A percentile compares a stretch with the other conserved stretches of the same genome.
These are phyloP conservation scores for Blastobasis adustella DNA, from an alignment of 2,888 invertebrate genomes.

Conservation along the genomic window DNA sequence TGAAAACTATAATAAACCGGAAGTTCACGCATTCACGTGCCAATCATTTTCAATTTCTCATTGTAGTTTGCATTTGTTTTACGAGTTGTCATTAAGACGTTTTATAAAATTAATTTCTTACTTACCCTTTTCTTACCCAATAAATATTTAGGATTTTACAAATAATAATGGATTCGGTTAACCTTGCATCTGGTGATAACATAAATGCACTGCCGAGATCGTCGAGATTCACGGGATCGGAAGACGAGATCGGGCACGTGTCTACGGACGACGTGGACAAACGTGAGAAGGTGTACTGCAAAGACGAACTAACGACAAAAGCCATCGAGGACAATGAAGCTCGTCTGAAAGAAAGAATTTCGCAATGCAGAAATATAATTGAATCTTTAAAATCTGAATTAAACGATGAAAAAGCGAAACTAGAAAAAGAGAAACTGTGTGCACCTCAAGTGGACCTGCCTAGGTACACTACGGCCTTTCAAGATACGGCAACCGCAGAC, in stretches of 20 bases:
- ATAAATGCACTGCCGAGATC: constrained; percentile 15
- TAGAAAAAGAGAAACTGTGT: constrained; percentile 29
- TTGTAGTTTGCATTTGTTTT: no score
- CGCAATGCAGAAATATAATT: constrained; percentile 52
- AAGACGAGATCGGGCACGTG: constrained; percentile 11
- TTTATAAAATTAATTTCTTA: no score
- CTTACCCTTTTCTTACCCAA: no score
- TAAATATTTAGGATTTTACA: not conserved
- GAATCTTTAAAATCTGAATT: constrained; percentile 56
- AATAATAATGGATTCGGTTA: constrained; percentile 28
- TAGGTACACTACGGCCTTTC: constrained; percentile 6
- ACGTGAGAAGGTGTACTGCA: not conserved
- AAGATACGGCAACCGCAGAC: constrained; percentile 19
- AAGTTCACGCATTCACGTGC: no score
- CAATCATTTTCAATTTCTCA: no score
- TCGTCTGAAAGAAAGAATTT: constrained; percentile 53
- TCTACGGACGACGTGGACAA: constrained; percentile 7
- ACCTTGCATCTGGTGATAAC: constrained; percentile 43
- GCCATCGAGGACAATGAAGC: constrained; percentile 44
- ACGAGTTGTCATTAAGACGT: no score
- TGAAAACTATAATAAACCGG: no score
- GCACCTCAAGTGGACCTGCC: not conserved
- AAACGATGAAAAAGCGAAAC: constrained; percentile 50
- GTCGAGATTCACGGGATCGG: constrained; percentile 15
- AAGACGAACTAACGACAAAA: constrained; percentile 28